Percentiles rank a stretch among this genome's conserved stretches.
Evolutionary conservation across 2,888 invertebrate genomes (phyloP).

Genomic region (Drosophila cyrtoloma): DNA sequence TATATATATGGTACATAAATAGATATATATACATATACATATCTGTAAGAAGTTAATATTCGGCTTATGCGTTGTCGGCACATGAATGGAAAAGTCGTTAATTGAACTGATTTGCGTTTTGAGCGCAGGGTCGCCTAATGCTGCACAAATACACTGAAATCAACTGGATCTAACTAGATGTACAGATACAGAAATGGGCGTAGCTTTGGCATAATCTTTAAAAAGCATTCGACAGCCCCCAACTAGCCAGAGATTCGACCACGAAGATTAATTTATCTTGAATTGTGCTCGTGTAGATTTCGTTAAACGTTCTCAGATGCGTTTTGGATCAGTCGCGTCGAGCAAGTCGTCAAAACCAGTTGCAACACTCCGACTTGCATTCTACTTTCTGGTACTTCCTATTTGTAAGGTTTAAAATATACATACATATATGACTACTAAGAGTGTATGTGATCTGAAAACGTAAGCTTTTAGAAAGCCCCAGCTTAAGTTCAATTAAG

Average conservation of each 20-base stretch:
- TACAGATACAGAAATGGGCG: neutral
- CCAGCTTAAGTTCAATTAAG: neutral
- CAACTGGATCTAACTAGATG: constrained; percentile 36
- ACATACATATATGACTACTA: neutral
- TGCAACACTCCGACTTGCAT: neutral
- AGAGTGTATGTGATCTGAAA: neutral
- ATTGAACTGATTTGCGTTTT: constrained; percentile 66
- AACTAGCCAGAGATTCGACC: neutral
- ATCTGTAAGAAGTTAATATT: neutral
- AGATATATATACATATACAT: neutral
- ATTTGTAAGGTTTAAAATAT: neutral
- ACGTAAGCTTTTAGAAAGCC: neutral
- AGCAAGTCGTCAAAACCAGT: constrained; percentile 38
- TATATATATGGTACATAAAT: neutral
- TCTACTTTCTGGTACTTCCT: neutral
- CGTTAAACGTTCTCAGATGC: constrained; percentile 52
- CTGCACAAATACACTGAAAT: constrained; percentile 5
- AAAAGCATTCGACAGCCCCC: neutral
- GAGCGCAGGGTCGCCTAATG: constrained; percentile 50
- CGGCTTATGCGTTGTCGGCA: constrained; percentile 23
- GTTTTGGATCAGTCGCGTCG: constrained; percentile 57
- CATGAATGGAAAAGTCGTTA: constrained; percentile 31
- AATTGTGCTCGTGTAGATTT: constrained; percentile 45
- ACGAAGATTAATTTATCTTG: constrained; percentile 1
- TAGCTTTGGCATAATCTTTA: constrained; percentile 24